A percentile compares a stretch with the other conserved stretches of the same genome.
phyloP scores from a whole-genome alignment of 2,888 invertebrate species.

The Zhuqinia jingwanae region DNA sequence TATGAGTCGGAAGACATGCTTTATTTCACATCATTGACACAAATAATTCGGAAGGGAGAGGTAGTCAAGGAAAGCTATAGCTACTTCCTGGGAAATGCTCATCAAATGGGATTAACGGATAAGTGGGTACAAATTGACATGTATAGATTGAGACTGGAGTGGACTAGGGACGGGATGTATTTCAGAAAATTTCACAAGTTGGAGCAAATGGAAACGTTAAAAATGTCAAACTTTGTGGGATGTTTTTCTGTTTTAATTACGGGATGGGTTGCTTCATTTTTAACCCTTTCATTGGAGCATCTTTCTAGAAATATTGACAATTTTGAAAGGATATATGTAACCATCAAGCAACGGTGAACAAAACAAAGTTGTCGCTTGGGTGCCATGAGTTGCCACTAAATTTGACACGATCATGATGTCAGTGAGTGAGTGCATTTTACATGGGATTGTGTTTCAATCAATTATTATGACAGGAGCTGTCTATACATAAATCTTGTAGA shows the following conservation, averaged over 20 bases:
- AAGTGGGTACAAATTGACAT: constrained; percentile 3
- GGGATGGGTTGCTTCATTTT: too few species aligned
- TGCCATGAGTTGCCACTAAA: too few species aligned
- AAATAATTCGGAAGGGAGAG: constrained; percentile 51
- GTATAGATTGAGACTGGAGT: not conserved
- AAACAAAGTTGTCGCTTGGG: too few species aligned
- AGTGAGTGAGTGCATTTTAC: too few species aligned
- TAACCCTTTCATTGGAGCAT: too few species aligned
- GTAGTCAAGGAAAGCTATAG: constrained; percentile 39
- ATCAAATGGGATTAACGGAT: constrained; percentile 30
- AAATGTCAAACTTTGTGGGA: not conserved
- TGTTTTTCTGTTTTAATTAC: not conserved
- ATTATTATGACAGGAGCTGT: too few species aligned
- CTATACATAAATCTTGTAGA: too few species aligned
- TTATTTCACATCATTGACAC: constrained; percentile 50
- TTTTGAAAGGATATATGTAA: too few species aligned
- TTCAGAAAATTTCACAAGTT: not conserved
- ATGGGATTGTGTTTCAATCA: too few species aligned
- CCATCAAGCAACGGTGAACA: too few species aligned
- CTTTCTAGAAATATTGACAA: too few species aligned
- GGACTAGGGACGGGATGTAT: not conserved
- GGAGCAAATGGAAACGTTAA: not conserved
- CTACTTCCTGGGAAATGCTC: constrained; percentile 20
- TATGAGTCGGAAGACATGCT: constrained; percentile 41
- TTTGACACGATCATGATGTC: too few species aligned